These are phyloP conservation scores for Polypedilum vanderplanki DNA, from an alignment of 1,140 invertebrate genomes.

Conservation along the genomic window DNA sequence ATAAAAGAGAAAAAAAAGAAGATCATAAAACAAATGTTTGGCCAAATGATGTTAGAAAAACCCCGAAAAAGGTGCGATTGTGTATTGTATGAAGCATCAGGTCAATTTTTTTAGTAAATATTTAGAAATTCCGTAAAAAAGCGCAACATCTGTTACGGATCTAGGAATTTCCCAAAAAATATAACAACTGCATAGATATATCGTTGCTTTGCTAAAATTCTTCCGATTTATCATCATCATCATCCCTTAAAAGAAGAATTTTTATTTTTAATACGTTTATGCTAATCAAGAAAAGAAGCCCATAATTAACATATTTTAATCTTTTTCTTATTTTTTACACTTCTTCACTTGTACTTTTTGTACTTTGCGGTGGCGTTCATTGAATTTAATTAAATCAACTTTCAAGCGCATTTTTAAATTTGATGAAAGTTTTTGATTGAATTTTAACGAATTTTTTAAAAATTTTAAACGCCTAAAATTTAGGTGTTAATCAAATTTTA, in stretches of 20 bases:
- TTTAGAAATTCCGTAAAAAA: constrained; percentile 10
- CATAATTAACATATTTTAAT: constrained; percentile 27
- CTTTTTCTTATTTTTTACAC: background rate
- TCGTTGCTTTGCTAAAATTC: background rate
- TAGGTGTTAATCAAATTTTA: no score
- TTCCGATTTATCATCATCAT: background rate
- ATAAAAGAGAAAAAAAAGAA: background rate
- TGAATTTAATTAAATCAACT: no score
- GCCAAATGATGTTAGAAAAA: background rate
- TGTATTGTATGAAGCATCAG: constrained; percentile 11
- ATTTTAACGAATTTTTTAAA: no score
- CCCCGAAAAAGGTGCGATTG: background rate
- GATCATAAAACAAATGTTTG: background rate
- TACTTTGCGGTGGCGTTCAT: background rate
- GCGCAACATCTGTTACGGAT: constrained; percentile 24
- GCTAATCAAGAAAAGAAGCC: constrained; percentile 14
- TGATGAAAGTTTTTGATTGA: no score
- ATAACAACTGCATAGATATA: background rate
- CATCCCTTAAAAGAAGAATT: background rate
- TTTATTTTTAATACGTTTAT: constrained; percentile 14
- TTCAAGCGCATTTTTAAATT: no score
- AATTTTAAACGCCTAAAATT: no score
- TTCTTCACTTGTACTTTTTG: background rate
- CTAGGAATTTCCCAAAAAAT: constrained; percentile 17
- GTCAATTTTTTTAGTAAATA: constrained; percentile 14